These are phyloP conservation scores for Mungos mungo DNA, from an alignment of 2,113 vertebrate species.

Conservation along the genomic window DNA sequence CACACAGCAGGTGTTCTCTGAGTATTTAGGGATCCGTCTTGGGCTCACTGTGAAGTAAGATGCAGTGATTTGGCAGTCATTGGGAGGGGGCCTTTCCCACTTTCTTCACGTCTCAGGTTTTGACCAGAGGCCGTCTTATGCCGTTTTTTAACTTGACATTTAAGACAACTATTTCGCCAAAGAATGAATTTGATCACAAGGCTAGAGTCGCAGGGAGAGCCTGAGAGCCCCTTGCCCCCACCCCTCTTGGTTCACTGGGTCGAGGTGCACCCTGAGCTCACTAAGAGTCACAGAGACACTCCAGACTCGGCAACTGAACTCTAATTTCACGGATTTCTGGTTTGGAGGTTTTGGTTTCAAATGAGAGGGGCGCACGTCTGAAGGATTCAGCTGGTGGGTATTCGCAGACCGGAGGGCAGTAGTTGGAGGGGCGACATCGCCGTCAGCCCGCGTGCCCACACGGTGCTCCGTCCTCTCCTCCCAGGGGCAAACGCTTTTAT, in stretches of 20 bases:
- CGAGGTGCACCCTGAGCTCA: neutral
- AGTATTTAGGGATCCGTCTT: neutral
- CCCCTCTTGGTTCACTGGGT: neutral
- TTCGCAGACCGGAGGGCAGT: neutral
- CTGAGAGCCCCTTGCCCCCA: neutral
- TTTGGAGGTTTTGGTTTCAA: neutral
- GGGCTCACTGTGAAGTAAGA: neutral
- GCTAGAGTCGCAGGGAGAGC: neutral
- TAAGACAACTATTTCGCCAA: neutral
- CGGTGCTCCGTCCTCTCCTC: neutral
- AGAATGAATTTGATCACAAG: neutral
- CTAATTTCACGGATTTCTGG: neutral
- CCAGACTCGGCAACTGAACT: neutral
- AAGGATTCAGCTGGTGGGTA: neutral
- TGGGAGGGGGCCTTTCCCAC: neutral
- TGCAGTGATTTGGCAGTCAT: neutral
- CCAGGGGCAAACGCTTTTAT: neutral
- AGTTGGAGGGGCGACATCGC: neutral
- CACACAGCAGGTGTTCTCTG: neutral
- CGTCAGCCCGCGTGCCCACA: accelerated
- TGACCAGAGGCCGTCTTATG: neutral
- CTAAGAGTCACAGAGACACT: neutral
- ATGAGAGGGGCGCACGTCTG: neutral
- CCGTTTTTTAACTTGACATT: neutral
- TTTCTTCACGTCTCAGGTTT: neutral